A percentile compares a stretch with the other conserved stretches of the same genome.
These are phyloP conservation scores for Fragariocoptes setiger DNA, from an alignment of 1,140 invertebrate species.

Conservation along the genomic window DNA sequence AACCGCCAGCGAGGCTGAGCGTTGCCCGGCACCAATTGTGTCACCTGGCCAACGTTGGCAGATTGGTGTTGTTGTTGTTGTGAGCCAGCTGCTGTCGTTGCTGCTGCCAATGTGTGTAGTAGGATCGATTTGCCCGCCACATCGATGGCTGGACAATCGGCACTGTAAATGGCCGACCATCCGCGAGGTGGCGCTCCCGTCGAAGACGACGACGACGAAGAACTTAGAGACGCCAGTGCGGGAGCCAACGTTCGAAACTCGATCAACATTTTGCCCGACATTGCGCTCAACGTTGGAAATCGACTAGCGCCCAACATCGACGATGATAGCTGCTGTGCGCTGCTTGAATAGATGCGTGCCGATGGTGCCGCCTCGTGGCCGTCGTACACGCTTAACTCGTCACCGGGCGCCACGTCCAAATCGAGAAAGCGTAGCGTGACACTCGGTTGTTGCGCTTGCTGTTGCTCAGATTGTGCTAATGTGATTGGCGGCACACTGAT, in stretches of 20 bases:
- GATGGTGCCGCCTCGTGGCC: conserved; percentile 25
- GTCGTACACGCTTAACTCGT: conserved; percentile 62
- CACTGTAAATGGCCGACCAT: conserved; percentile 67
- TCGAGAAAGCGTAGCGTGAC: conserved; percentile 54
- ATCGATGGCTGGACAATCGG: conserved; percentile 66
- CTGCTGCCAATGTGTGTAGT: not conserved
- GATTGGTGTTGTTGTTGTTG: too few species aligned
- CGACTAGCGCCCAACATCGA: not conserved
- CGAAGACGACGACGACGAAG: not conserved
- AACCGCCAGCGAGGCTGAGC: too few species aligned
- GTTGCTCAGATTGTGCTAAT: conserved; percentile 12
- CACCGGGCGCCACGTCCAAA: conserved; percentile 51
- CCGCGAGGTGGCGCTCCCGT: conserved; percentile 24
- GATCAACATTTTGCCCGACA: conserved; percentile 61
- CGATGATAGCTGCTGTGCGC: not conserved
- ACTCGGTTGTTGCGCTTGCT: conserved; percentile 13
- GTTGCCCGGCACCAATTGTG: too few species aligned
- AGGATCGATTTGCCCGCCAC: conserved; percentile 56
- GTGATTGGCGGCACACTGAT: conserved; percentile 43
- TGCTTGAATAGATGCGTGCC: not conserved
- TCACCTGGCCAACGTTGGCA: too few species aligned
- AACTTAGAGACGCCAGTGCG: conserved; percentile 29
- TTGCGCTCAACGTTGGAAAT: conserved; percentile 23
- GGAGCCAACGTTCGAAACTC: conserved; percentile 58
- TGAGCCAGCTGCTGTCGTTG: not conserved